phyloP scores from a whole-genome alignment of 2,888 invertebrate genomes.

The Temnothorax rugatulus region DNA sequence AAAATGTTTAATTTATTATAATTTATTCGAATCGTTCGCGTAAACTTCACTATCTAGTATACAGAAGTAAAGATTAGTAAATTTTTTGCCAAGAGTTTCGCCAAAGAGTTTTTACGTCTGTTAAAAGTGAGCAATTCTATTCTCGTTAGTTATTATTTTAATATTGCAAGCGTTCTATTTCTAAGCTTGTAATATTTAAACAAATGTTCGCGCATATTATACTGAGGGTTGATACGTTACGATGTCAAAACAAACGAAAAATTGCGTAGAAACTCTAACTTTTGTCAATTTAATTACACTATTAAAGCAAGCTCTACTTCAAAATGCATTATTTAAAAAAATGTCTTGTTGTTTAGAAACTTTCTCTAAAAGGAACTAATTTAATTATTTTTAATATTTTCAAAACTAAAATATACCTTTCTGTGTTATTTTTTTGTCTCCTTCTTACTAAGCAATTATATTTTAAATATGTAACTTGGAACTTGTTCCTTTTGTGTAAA shows the following conservation, averaged over 20 bases:
- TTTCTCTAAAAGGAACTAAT: neutral
- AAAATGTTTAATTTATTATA: conserved; percentile 10
- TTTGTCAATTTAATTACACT: neutral
- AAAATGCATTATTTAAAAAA: neutral
- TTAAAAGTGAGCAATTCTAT: neutral
- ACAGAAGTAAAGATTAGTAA: neutral
- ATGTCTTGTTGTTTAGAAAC: neutral
- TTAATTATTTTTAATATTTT: neutral
- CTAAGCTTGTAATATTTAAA: neutral
- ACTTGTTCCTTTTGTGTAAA: neutral
- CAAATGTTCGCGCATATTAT: neutral
- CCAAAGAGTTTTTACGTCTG: neutral
- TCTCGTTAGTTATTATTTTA: conserved; percentile 8
- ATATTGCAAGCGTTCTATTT: neutral
- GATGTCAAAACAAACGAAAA: neutral
- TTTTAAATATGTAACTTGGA: neutral
- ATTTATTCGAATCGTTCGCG: neutral
- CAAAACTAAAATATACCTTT: neutral
- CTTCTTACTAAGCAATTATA: neutral
- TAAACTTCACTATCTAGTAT: neutral
- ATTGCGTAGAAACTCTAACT: neutral
- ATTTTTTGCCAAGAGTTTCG: neutral
- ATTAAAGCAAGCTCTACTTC: neutral
- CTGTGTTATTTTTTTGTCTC: neutral
- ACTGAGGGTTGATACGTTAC: neutral